Evolutionary conservation across 2,797 vertebrate species (phyloP), one percentile per base, ranked within the genome.

Genomic region (Crenuchus spilurus): DNA sequence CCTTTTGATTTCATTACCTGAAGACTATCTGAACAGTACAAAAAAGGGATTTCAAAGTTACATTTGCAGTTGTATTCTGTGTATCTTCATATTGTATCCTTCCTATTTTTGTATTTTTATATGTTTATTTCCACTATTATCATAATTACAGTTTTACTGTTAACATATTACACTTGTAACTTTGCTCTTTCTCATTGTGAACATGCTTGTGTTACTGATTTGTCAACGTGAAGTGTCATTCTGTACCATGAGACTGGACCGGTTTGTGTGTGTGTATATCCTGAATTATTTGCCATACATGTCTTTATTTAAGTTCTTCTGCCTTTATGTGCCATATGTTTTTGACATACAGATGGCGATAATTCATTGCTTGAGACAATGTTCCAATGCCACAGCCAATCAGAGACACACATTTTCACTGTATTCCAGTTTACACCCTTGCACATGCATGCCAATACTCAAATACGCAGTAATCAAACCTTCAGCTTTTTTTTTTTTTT

Each of bases 31-130:
- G 66, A 81, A 60, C 79, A 85, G 84, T 84, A 68, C 78, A 85
- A 76, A 84, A 73, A 86, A 87, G 83, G 81, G 85, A 88, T 80
- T 51, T 80, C 10, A 76, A 86, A 79, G 86, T 91, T 88, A 86
- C 82, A 66, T 87, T 86, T 86, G 81, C 86, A 87, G 89, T 79
- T 83, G 83, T 86, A 89, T 88, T 82, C 77, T 68, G 51, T 71
- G 81, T 89, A 87, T 90, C 84, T 88, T 92, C 88, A 88, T 88
- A 89, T 88, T 90, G 85, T 89, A 89, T 87, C 78, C 78, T 88
- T 82, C 86, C 83, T 28, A 87, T 90, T 92, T 93, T 90, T 92
- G 88, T 91, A 91, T 89, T 90, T 92, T 89, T 89, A 90, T 84
- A 76, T 85, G 67, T 90, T 91, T 87, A 69, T 88, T 89, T 90